Evolutionary conservation across 2,888 invertebrate genomes (phyloP).

Genomic region (Pocota personata): DNA sequence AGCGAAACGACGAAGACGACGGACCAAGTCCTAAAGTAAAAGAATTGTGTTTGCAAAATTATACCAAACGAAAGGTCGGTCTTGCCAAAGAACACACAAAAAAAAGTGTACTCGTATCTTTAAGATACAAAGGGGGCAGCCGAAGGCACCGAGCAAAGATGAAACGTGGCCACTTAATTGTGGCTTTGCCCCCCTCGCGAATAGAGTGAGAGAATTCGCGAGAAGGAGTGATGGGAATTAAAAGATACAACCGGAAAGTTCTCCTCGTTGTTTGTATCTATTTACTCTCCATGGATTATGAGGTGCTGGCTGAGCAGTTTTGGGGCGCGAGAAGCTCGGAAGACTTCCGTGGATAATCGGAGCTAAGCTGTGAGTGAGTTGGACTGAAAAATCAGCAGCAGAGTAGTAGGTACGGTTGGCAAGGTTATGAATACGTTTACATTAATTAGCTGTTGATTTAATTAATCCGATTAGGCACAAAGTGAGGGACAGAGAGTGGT

Average conservation of each 20-base stretch:
- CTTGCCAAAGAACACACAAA: not conserved
- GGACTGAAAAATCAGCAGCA: not conserved
- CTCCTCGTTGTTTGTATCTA: not conserved
- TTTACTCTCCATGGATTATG: slow-evolving; percentile 47
- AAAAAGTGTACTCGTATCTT: slow-evolving; percentile 36
- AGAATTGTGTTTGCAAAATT: slow-evolving; percentile 34
- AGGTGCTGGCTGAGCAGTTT: slow-evolving; percentile 64
- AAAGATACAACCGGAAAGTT: slow-evolving; percentile 61
- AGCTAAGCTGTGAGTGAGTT: slow-evolving; percentile 34
- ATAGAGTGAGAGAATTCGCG: slow-evolving; percentile 23
- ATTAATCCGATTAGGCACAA: slow-evolving; percentile 77
- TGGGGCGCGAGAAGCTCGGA: slow-evolving; percentile 55
- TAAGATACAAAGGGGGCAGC: slow-evolving; percentile 20
- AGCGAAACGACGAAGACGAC: not conserved
- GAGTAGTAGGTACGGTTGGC: slow-evolving; percentile 9
- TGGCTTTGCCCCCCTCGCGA: slow-evolving; percentile 37
- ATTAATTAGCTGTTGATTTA: slow-evolving; percentile 82
- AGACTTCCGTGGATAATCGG: slow-evolving; percentile 66
- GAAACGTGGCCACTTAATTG: slow-evolving; percentile 67
- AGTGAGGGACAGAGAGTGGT: not conserved
- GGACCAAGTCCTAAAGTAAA: not conserved
- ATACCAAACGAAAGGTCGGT: slow-evolving; percentile 1
- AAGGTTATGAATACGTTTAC: slow-evolving; percentile 75
- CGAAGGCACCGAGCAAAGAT: slow-evolving; percentile 17
- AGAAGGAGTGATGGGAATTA: slow-evolving; percentile 54